These are phyloP conservation scores for Sarcoramphus papa DNA, from an alignment of 2,797 vertebrate genomes.

Conservation along the genomic window DNA sequence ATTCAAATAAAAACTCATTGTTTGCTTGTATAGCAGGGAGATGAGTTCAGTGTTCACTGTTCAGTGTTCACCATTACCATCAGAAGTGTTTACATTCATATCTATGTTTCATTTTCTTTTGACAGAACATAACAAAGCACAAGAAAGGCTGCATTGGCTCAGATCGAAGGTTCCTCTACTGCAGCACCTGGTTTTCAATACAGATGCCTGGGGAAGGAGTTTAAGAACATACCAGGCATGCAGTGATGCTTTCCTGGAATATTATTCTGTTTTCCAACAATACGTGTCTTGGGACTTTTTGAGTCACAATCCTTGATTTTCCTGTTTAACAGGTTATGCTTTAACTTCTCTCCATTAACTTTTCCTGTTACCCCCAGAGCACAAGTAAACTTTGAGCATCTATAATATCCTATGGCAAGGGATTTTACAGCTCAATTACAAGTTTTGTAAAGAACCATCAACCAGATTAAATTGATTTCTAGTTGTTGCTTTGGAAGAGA, in stretches of 20 bases:
- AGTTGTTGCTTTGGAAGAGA: not conserved
- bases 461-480: not conserved
- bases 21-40: not conserved
- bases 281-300: not conserved
- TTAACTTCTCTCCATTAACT: constrained; percentile 45
- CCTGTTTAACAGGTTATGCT: constrained; percentile 23
- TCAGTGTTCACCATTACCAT: not conserved
- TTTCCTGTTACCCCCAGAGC: not conserved
- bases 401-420: not conserved
- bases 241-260: not conserved
- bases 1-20: constrained; percentile 42
- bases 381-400: constrained; percentile 12
- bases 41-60: not conserved
- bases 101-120: not conserved
- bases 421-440: constrained; percentile 42
- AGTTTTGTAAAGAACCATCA: constrained; percentile 24
- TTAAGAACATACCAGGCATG: not conserved
- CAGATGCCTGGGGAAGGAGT: not conserved
- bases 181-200: not conserved
- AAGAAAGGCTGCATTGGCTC: not conserved
- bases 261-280: not conserved
- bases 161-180: not conserved
- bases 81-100: constrained; percentile 39
- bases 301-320: constrained; percentile 4
- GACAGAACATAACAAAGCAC: constrained; percentile 5